Base-by-base conservation (phyloP, 2,888 invertebrate species). In the Drosophila setosimentum region DNA sequence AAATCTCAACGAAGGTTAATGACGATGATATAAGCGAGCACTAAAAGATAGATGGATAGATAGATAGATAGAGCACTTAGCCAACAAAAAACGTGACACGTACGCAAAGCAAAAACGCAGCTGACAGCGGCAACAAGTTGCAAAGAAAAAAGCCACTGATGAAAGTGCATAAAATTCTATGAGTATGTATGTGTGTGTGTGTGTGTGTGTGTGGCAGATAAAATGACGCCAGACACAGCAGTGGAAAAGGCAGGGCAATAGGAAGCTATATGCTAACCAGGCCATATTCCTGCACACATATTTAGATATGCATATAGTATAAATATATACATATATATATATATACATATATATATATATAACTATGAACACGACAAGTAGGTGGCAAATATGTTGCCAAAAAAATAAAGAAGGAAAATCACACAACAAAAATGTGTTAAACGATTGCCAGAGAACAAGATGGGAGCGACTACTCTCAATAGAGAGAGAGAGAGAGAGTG, bases 81-180 rank as follows among this genome's bases (percentile, higher is more conserved):
- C 66, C 58, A 71, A 71, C 66, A 75, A 68, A 67, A 71, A 84
- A 76, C 66, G 76, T 81, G 83, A 76, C 79, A 76, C 72, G 68
- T 63, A 57, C 66, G 18, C 21, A 51, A 29, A 29, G 61, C 3
- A 53, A 62, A 70, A 57, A 77, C 67, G 69, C 78, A 75, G 51
- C 21, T 71, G 67, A 57, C 65, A 60, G 60, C 48, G 78, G 87
- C 87, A 85, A 84, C 87, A 87, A 85, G 84, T 86, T 86, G 83
- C 73, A 68, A 74, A 54, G 48, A 27, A 55, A 21, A 29, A 45
- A 54, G 16, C 2, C 50, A 6, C 33, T 8, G 10, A 42, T 65
- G 59, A 76, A 61, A 48, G 65, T 62, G 54, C 72, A 70, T 27
- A 69, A 61, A 69, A 59, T 8, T 45, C 16, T 24, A 16, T 24